Percentiles rank a stretch among this genome's conserved stretches.
Conservation (phyloP, 2,888 invertebrate genomes). For the Mongoloraphidia duomilia region DNA sequence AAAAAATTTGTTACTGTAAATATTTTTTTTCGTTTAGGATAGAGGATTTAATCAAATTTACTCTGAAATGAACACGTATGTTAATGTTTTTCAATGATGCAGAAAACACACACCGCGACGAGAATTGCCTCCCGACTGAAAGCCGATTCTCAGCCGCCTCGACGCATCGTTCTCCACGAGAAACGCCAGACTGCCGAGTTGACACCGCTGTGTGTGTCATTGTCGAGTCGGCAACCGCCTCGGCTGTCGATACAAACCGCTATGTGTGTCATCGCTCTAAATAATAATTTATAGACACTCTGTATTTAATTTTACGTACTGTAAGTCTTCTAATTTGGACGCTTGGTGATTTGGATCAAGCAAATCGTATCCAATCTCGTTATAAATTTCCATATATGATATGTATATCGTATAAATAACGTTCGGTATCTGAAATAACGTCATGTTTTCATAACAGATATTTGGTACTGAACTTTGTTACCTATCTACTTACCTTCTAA, state of each 20-base stretch:
- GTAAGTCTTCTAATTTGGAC: constrained; percentile 32
- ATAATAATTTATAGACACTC: neutral
- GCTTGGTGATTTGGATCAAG: constrained; percentile 28
- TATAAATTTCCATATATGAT: constrained; percentile 40
- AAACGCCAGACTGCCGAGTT: too few relatives aligned
- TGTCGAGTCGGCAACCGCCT: too few relatives aligned
- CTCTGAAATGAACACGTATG: neutral
- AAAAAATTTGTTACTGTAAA: neutral
- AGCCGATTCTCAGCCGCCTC: too few relatives aligned
- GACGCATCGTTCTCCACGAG: too few relatives aligned
- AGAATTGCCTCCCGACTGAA: too few relatives aligned
- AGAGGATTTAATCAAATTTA: neutral
- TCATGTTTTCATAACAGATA: neutral
- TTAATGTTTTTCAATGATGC: too few relatives aligned
- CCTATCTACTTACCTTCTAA: constrained; percentile 1
- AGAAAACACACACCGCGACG: too few relatives aligned
- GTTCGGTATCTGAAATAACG: neutral
- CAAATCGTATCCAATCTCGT: constrained; percentile 38
- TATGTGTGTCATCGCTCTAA: neutral
- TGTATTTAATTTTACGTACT: constrained; percentile 25
- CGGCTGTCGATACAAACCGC: too few relatives aligned
- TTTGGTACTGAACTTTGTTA: constrained; percentile 1
- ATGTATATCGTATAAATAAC: constrained; percentile 26
- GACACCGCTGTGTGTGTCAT: too few relatives aligned
- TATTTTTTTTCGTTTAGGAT: neutral